phyloP scores from a whole-genome alignment of 1,140 invertebrate genomes.

The Zeugodacus cucurbitae region DNA sequence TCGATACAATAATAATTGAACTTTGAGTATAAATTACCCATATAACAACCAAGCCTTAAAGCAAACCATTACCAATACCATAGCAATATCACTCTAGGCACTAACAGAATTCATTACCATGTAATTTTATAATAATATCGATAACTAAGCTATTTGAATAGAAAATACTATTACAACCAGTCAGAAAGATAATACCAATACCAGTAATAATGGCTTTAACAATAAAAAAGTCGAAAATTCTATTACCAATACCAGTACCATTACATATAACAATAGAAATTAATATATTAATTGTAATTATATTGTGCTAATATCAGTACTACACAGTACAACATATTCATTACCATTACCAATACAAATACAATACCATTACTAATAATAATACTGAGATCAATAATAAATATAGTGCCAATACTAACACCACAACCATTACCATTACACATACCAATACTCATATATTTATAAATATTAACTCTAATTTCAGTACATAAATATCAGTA shows the following conservation, averaged over 20 bases:
- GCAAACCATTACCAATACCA: not conserved
- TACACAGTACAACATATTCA: too few species aligned
- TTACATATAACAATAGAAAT: not conserved
- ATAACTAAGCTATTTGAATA: too few species aligned
- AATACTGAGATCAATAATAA: not conserved
- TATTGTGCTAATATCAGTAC: too few species aligned
- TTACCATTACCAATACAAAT: not conserved
- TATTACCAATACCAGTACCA: not conserved
- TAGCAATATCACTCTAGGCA: not conserved
- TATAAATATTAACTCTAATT: not conserved
- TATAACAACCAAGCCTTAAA: too few species aligned
- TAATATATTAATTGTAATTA: too few species aligned
- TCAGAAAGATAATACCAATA: too few species aligned
- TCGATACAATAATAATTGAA: too few species aligned
- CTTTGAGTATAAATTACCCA: too few species aligned
- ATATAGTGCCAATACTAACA: not conserved
- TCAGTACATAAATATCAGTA: not conserved
- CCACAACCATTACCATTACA: not conserved
- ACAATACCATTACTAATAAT: not conserved
- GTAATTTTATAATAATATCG: not conserved
- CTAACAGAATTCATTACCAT: not conserved
- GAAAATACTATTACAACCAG: too few species aligned
- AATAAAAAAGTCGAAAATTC: too few species aligned
- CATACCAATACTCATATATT: not conserved
- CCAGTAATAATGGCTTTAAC: too few species aligned